phyloP scores from a whole-genome alignment of 1,140 invertebrate species.

The Drosophila setifemur region DNA sequence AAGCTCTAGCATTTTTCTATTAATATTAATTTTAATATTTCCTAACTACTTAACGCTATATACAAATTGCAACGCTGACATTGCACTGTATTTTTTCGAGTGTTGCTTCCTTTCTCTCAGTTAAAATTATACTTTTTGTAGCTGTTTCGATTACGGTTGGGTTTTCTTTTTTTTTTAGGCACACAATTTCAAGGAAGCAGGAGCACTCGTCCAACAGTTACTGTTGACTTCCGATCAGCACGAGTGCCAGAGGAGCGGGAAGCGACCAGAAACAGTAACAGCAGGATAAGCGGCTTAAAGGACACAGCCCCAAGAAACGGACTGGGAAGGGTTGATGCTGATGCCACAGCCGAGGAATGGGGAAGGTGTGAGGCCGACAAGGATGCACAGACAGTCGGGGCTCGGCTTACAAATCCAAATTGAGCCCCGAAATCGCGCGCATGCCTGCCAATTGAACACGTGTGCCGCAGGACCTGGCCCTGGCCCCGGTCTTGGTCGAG shows the following conservation, averaged over 20 bases:
- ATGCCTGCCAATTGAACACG: slow-evolving; percentile 60
- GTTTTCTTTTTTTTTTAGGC: slow-evolving; percentile 29
- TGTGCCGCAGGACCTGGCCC: slow-evolving; percentile 34
- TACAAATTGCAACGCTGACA: too few relatives aligned
- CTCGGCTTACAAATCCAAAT: slow-evolving; percentile 75
- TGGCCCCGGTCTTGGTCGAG: slow-evolving; percentile 16
- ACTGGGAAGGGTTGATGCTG: slow-evolving; percentile 57
- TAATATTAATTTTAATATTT: too few relatives aligned
- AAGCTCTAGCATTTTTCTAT: too few relatives aligned
- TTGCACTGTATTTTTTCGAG: slow-evolving; percentile 1
- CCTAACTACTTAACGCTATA: too few relatives aligned
- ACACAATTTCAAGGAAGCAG: slow-evolving; percentile 65
- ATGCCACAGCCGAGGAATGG: slow-evolving; percentile 4
- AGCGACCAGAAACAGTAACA: slow-evolving; percentile 37
- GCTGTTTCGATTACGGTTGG: slow-evolving; percentile 67
- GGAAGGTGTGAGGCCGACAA: slow-evolving; percentile 70
- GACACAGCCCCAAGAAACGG: slow-evolving; percentile 41
- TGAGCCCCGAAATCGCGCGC: slow-evolving; percentile 61
- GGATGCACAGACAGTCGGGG: slow-evolving; percentile 54
- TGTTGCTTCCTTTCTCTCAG: background rate
- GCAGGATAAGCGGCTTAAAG: slow-evolving; percentile 77
- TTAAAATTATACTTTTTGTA: slow-evolving; percentile 41
- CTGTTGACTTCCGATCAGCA: slow-evolving; percentile 77
- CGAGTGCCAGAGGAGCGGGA: slow-evolving; percentile 51
- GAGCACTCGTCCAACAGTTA: slow-evolving; percentile 59